Base-by-base conservation (phyloP, 1,140 invertebrate genomes). In the Neodiprion virginianus region DNA sequence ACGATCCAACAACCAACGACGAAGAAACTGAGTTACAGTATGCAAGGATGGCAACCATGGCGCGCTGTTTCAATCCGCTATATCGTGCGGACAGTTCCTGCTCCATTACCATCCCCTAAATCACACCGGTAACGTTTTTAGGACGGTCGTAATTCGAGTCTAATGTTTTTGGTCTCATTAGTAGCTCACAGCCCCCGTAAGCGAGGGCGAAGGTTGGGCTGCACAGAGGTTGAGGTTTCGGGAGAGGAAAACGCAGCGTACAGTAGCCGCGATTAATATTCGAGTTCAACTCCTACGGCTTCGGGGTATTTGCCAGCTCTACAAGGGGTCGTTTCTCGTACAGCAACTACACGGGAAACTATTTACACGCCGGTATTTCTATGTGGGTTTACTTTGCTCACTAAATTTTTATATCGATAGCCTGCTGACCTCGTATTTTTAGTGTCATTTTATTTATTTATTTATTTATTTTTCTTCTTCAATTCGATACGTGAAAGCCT, bases 81-180 rank as follows among this genome's bases (percentile, higher is more conserved):
- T 69, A 75, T 72, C 72, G 69, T 76, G 71, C 73, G 40, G 68
- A 40, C 28, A 78, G 74, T 78, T 77, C 77, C 77, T 74, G 80
- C 80, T 86, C 81, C 84, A 86, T 86, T 86, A 86, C 81, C 84
- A 85, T 86, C 84, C 81, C 72, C 81, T 87, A 87, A 85, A 86
- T 86, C 84, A 85, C 80, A 79, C 74, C 71, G 75, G 81, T 83
- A 84, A 87, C 81, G 85, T 87, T 85, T 85, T 87, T 86, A 83
- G 84, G 81, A 82, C 78, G 82, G 78, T 85, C 82, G 82, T 85
- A 86, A 86, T 79, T 82, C 75, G 71, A 75, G 79, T 79, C 80
- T 72, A 79, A 85, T 86, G 85, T 87, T 87, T 87, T 86, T 87
- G 83, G 84, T 80, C 83, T 86, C 85, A 87, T 87, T 87, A 87